A percentile compares a stretch with the other conserved stretches of the same genome.
These are phyloP conservation scores for Drosophila limbata DNA, from an alignment of 2,888 invertebrate genomes.

Conservation along the genomic window DNA sequence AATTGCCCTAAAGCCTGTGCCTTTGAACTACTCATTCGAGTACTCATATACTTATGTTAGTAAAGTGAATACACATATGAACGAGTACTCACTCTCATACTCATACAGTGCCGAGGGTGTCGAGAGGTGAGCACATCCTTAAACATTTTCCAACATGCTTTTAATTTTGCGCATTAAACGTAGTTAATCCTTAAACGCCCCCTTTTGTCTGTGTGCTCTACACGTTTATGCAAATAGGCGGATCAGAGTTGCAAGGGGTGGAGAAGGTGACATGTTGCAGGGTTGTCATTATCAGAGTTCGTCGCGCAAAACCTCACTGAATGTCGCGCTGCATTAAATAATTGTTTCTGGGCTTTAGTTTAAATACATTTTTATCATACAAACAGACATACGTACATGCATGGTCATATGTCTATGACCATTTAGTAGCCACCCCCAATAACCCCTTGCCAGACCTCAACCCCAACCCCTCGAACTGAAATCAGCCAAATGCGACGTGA, in stretches of 20 bases:
- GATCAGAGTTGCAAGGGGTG: slow-evolving; percentile 6
- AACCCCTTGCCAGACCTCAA: background rate
- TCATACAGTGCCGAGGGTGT: slow-evolving; percentile 6
- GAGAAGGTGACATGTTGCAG: slow-evolving; percentile 25
- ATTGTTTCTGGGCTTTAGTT: slow-evolving; percentile 70
- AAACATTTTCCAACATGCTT: slow-evolving; percentile 57
- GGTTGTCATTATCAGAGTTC: slow-evolving; percentile 63
- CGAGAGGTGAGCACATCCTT: slow-evolving; percentile 38
- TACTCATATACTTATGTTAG: slow-evolving; percentile 2
- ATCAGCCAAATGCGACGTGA: slow-evolving; percentile 68
- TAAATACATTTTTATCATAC: slow-evolving; percentile 63
- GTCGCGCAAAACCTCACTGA: slow-evolving; percentile 62
- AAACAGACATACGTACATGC: slow-evolving; percentile 3
- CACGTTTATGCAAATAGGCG: slow-evolving; percentile 48
- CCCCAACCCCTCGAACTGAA: slow-evolving; percentile 21
- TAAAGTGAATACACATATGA: slow-evolving; percentile 20
- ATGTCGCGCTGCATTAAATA: slow-evolving; percentile 78
- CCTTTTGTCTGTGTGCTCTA: slow-evolving; percentile 25
- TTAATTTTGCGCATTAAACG: slow-evolving; percentile 79
- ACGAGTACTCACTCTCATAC: background rate
- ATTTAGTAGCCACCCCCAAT: slow-evolving; percentile 54
- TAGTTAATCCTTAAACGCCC: slow-evolving; percentile 70
- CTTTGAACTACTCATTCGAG: slow-evolving; percentile 62
- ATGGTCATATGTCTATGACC: slow-evolving; percentile 42
- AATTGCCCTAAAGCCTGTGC: slow-evolving; percentile 67